These are phyloP conservation scores for Drosophila orosa DNA, from an alignment of 1,140 invertebrate species.

Conservation along the genomic window DNA sequence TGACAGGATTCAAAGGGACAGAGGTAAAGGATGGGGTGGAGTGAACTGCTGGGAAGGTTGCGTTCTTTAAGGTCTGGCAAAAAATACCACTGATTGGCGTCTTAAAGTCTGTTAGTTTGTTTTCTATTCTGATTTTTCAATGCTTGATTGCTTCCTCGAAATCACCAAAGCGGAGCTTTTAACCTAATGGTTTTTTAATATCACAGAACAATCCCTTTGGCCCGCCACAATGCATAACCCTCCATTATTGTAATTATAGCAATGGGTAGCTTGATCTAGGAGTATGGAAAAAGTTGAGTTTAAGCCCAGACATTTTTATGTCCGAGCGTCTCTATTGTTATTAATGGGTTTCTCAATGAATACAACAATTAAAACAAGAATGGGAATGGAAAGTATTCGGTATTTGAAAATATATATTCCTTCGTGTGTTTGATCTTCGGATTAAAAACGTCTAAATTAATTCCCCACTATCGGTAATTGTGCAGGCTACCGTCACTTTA, in stretches of 20 bases:
- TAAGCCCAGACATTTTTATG: constrained; percentile 1
- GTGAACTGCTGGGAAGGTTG: background rate
- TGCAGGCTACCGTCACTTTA: background rate
- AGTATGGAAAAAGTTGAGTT: constrained; percentile 1
- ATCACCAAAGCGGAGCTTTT: constrained; percentile 46
- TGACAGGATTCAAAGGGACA: background rate
- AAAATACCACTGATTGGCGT: constrained; percentile 23
- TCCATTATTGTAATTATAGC: constrained; percentile 38
- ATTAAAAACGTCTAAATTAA: background rate
- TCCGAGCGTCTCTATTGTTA: background rate
- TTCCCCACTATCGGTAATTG: constrained; percentile 1
- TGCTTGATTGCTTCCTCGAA: constrained; percentile 19
- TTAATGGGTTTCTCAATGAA: constrained; percentile 5
- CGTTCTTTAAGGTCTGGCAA: constrained; percentile 12
- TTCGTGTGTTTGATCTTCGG: background rate
- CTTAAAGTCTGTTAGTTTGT: constrained; percentile 30
- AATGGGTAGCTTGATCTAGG: constrained; percentile 14
- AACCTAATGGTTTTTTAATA: constrained; percentile 57
- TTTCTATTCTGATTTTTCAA: constrained; percentile 11
- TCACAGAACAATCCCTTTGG: constrained; percentile 13
- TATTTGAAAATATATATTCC: background rate
- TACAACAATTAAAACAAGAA: background rate
- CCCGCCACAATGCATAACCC: background rate
- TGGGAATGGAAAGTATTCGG: background rate
- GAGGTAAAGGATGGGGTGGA: background rate